Percentiles rank a stretch among this genome's conserved stretches.
Evolutionary conservation across 2,113 vertebrate genomes (phyloP).

Genomic region (Copsychus sechellarum): DNA sequence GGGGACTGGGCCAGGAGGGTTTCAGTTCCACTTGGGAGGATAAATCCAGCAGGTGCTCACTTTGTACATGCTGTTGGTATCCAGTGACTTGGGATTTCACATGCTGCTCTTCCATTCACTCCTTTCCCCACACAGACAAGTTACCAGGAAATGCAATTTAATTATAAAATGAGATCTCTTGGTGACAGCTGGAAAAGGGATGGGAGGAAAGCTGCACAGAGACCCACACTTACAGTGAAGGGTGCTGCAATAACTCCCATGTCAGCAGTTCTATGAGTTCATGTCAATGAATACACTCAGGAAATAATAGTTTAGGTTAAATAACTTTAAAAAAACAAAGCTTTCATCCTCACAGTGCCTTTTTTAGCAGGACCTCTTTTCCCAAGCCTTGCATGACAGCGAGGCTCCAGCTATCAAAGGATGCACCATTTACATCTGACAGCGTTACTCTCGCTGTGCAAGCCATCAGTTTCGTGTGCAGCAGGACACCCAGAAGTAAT

Average conservation of each 20-base stretch:
- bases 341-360: background rate
- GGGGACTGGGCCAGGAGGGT: background rate
- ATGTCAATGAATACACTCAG: accelerated
- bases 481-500: background rate
- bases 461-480: background rate
- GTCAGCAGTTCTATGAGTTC: background rate
- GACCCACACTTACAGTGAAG: background rate
- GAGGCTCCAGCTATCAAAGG: background rate
- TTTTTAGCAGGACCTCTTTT: background rate
- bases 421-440: background rate
- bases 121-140: background rate
- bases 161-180: background rate
- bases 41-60: background rate
- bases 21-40: background rate
- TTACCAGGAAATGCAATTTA: background rate
- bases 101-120: background rate
- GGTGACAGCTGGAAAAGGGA: background rate
- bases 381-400: background rate
- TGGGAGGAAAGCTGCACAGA: background rate
- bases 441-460: background rate
- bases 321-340: background rate
- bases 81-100: background rate
- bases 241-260: accelerated
- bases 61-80: accelerated
- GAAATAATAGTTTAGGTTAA: background rate